A percentile compares a stretch with the other conserved stretches of the same genome.
Conservation (phyloP, 2,888 invertebrate species). For the Cheilosia urbana region DNA sequence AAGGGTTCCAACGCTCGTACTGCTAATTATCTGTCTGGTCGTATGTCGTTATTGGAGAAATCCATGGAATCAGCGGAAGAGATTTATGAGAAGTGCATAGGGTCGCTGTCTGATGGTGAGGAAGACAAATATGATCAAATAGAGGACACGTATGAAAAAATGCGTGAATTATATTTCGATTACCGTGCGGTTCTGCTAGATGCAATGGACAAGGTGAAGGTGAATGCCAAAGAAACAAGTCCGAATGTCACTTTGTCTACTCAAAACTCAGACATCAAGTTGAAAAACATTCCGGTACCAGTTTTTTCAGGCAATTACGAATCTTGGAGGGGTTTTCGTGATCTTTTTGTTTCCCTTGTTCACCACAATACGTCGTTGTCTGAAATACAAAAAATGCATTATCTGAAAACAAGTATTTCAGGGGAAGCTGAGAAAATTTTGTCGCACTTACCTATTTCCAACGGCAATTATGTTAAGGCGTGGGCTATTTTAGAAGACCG, state of each 20-base stretch:
- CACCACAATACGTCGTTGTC: background rate
- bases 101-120: slow-evolving; percentile 28
- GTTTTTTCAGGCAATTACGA: background rate
- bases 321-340: background rate
- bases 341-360: background rate
- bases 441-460: background rate
- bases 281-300: slow-evolving; percentile 6
- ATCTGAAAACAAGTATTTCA: slow-evolving; percentile 2
- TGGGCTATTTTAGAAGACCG: background rate
- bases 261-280: no score
- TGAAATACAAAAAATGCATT: slow-evolving; percentile 1
- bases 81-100: no score
- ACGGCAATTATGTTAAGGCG: slow-evolving; percentile 5
- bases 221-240: no score
- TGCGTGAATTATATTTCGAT: no score
- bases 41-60: no score
- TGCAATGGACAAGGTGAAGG: no score
- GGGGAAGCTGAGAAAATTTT: slow-evolving; percentile 3
- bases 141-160: no score
- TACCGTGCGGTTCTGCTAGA: no score
- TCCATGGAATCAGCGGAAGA: no score
- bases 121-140: background rate
- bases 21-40: no score
- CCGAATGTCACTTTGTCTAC: no score
- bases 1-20: no score